Conservation (phyloP, 2,113 vertebrate species). For the Ornithorhynchus anatinus region DNA sequence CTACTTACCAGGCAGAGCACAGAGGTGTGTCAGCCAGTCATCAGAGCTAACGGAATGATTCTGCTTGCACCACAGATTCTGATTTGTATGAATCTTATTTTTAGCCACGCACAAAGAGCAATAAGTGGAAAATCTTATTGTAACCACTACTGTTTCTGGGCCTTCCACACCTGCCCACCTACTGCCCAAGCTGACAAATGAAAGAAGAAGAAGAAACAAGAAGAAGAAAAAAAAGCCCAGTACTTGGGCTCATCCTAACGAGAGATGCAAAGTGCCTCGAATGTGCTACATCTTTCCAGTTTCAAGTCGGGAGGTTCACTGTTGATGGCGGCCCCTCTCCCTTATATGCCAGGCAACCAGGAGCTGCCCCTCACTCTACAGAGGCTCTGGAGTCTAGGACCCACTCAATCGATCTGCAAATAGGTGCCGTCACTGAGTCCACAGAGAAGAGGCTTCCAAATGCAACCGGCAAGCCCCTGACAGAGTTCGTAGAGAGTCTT, state of each 20-base stretch:
- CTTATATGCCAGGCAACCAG: too few species aligned
- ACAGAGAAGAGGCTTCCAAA: neutral
- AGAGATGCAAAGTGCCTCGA: constrained; percentile 68
- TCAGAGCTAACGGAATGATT: constrained; percentile 70
- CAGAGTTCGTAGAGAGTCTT: neutral
- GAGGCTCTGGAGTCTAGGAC: too few species aligned
- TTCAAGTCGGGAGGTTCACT: constrained; percentile 45
- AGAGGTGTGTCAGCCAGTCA: constrained; percentile 65
- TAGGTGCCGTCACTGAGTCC: neutral
- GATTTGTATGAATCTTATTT: constrained; percentile 76
- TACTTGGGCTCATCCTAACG: constrained; percentile 65
- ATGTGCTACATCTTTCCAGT: constrained; percentile 66
- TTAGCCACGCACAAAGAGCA: constrained; percentile 80
- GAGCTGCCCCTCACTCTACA: too few species aligned
- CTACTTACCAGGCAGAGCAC: constrained; percentile 69
- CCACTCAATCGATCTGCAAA: too few species aligned
- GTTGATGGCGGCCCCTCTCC: constrained; percentile 43
- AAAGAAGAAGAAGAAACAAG: too few species aligned
- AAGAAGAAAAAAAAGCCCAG: constrained; percentile 51
- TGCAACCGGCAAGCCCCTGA: neutral
- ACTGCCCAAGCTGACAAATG: constrained; percentile 68
- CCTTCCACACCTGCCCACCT: constrained; percentile 79
- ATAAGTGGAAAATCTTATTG: constrained; percentile 83
- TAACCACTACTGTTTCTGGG: constrained; percentile 73
- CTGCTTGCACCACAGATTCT: constrained; percentile 68